Conservation (phyloP, 2,888 invertebrate genomes). For the Drosophila rellima region DNA sequence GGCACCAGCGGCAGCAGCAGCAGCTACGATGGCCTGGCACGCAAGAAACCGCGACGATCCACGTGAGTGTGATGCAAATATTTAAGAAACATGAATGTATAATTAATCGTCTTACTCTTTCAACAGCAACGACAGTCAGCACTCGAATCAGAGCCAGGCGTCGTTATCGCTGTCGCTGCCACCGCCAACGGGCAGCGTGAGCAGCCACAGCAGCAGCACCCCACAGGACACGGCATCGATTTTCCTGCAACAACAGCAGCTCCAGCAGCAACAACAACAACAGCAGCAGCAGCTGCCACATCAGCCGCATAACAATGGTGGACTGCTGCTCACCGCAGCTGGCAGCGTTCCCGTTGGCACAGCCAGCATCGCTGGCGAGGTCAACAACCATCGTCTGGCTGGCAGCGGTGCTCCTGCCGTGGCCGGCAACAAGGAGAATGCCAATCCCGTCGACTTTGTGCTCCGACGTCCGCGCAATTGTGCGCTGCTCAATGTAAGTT, state of each 20-base stretch:
- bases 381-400: constrained; percentile 59
- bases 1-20: constrained; percentile 69
- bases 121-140: constrained; percentile 84
- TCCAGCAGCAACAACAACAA: constrained; percentile 23
- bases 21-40: constrained; percentile 88
- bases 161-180: constrained; percentile 78
- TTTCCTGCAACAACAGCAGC: constrained; percentile 46
- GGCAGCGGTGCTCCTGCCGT: constrained; percentile 57
- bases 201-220: constrained; percentile 53
- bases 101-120: no score
- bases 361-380: constrained; percentile 40
- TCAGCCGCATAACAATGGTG: constrained; percentile 62
- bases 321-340: constrained; percentile 53
- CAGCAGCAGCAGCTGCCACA: constrained; percentile 37
- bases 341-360: constrained; percentile 23
- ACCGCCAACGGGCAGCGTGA: constrained; percentile 69
- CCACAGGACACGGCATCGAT: constrained; percentile 31
- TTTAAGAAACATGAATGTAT: no score
- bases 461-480: constrained; percentile 84
- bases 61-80: constrained; percentile 87
- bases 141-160: constrained; percentile 83
- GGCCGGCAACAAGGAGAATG: constrained; percentile 84
- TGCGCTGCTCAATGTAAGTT: constrained; percentile 83
- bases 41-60: constrained; percentile 97
- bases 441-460: constrained; percentile 84